phyloP scores from a whole-genome alignment of 1,140 invertebrate genomes.

The Harlomillsia oculata region DNA sequence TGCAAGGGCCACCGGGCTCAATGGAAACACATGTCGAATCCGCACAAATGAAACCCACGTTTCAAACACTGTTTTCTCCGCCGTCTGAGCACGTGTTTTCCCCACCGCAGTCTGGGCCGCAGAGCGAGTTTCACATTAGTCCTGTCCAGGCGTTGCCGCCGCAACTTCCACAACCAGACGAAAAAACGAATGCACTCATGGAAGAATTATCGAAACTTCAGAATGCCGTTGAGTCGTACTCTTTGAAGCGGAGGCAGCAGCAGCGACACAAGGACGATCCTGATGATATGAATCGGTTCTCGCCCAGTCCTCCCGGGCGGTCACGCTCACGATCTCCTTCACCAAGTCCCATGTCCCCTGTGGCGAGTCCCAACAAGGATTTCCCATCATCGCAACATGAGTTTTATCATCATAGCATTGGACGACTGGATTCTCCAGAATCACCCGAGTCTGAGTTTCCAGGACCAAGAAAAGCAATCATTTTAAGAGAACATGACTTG shows the following conservation, averaged over 20 bases:
- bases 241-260: conserved; percentile 18
- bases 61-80: neutral
- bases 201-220: conserved; percentile 33
- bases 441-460: conserved; percentile 28
- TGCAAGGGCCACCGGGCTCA: neutral
- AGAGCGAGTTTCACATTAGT: too few relatives aligned
- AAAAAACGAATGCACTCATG: conserved; percentile 31
- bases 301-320: neutral
- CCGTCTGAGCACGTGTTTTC: neutral
- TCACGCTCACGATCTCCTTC: conserved; percentile 6
- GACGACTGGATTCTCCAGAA: conserved; percentile 20
- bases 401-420: neutral
- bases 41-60: too few relatives aligned
- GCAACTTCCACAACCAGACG: neutral
- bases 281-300: neutral
- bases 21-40: neutral
- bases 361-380: conserved; percentile 12
- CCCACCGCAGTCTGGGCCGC: too few relatives aligned
- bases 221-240: conserved; percentile 25
- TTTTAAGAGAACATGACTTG: conserved; percentile 30
- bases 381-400: conserved; percentile 1
- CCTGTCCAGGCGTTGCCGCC: neutral
- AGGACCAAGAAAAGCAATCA: conserved; percentile 27
- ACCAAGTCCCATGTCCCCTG: conserved; percentile 21
- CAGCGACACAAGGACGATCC: conserved; percentile 15